Conservation (phyloP, 2,888 invertebrate genomes). For the Ectemnius continuus region DNA sequence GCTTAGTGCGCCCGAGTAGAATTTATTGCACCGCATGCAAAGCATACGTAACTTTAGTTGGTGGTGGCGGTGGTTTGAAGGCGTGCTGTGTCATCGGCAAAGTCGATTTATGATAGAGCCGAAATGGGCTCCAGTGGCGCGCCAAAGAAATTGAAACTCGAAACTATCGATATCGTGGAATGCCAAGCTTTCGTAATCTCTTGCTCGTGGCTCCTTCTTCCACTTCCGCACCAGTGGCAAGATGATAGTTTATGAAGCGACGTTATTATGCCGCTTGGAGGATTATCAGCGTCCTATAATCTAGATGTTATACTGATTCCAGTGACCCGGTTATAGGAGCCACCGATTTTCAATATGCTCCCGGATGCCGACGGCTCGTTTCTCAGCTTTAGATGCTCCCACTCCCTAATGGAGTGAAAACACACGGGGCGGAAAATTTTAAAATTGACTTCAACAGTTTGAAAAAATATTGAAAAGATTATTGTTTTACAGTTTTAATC, state of each 20-base stretch:
- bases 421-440: too few species aligned
- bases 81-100: background rate
- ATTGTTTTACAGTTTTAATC: too few species aligned
- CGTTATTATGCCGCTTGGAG: constrained; percentile 41
- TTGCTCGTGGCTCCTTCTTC: constrained; percentile 8
- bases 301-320: constrained; percentile 51
- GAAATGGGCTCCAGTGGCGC: background rate
- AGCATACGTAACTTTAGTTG: background rate
- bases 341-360: constrained; percentile 52
- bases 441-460: too few species aligned
- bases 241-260: constrained; percentile 45
- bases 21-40: background rate
- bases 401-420: too few species aligned
- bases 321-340: constrained; percentile 43
- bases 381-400: constrained; percentile 35
- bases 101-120: background rate
- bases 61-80: background rate
- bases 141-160: constrained; percentile 21
- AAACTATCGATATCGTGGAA: constrained; percentile 25
- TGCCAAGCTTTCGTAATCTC: constrained; percentile 22
- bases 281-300: constrained; percentile 51
- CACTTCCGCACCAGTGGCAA: background rate
- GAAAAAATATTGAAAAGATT: too few species aligned
- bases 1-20: background rate
- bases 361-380: constrained; percentile 25